Percentiles rank a stretch among this genome's conserved stretches.
These are phyloP conservation scores for Corticium candelabrum DNA, from an alignment of 37 sponge, comb jelly and placozoan genomes.

Conservation along the genomic window DNA sequence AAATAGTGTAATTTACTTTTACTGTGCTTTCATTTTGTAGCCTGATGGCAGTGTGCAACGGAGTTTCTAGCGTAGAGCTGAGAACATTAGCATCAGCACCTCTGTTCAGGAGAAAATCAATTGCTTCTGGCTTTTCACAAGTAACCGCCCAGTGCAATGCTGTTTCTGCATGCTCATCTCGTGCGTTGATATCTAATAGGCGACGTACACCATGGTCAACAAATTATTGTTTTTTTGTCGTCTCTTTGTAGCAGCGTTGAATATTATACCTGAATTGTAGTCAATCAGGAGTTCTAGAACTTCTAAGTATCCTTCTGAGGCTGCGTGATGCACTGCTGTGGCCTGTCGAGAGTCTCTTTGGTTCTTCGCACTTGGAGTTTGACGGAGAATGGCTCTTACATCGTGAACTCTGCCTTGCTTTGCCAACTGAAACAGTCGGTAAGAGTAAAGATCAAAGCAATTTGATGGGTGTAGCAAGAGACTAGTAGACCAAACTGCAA, in stretches of 20 bases:
- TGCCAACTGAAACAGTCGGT: not conserved
- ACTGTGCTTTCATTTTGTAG: not conserved
- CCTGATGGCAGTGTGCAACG: not conserved
- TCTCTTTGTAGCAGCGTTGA: no score
- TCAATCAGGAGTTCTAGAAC: not conserved
- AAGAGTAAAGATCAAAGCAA: no score
- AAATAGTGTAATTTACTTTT: no score
- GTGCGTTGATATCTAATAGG: constrained; percentile 13
- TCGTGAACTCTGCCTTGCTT: not conserved
- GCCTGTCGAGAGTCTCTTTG: not conserved
- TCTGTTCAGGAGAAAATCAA: constrained; percentile 49
- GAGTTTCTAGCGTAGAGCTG: not conserved
- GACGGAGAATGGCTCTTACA: not conserved
- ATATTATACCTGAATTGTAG: not conserved
- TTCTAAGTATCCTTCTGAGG: not conserved
- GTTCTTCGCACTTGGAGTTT: not conserved
- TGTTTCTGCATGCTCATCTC: constrained; percentile 28
- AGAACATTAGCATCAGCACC: constrained; percentile 19
- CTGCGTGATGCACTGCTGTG: not conserved
- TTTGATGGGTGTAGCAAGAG: no score
- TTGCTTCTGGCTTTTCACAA: constrained; percentile 31
- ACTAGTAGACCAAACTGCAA: no score
- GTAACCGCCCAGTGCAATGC: constrained; percentile 48
- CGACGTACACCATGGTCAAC: not conserved
- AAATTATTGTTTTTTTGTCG: not conserved